A percentile compares a stretch with the other conserved stretches of the same genome.
Conservation (phyloP, 1,140 invertebrate species). For the Pachyrhynchus sulphureomaculatus region DNA sequence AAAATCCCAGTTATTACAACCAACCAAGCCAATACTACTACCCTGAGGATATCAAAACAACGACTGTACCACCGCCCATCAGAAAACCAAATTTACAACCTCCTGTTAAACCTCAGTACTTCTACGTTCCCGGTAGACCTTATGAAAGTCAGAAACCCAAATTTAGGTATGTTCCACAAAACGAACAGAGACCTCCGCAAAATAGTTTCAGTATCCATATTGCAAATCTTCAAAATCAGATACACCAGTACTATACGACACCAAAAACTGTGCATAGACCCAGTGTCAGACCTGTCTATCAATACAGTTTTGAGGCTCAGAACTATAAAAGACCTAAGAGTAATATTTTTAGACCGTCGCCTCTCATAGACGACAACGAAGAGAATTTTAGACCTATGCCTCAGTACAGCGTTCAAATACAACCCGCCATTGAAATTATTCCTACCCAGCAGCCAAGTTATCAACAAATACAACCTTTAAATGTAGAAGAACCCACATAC, state of each 20-base stretch:
- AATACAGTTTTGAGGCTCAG: conserved; percentile 60
- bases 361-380: conserved; percentile 51
- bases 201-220: conserved; percentile 44
- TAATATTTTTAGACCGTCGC: conserved; percentile 43
- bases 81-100: conserved; percentile 6
- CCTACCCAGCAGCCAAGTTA: conserved; percentile 39
- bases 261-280: conserved; percentile 49
- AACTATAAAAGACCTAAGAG: conserved; percentile 53
- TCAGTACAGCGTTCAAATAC: conserved; percentile 60
- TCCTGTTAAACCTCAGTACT: conserved; percentile 35
- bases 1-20: conserved; percentile 50
- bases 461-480: conserved; percentile 50
- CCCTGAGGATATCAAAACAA: neutral
- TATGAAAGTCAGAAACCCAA: conserved; percentile 49
- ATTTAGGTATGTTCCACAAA: conserved; percentile 33
- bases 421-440: conserved; percentile 47
- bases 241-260: conserved; percentile 51
- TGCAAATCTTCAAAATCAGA: conserved; percentile 49
- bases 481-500: conserved; percentile 50
- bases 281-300: conserved; percentile 59
- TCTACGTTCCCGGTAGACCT: conserved; percentile 39
- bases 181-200: conserved; percentile 32
- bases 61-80: neutral
- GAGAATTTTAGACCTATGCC: conserved; percentile 64
- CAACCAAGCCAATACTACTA: conserved; percentile 48